Conservation (phyloP, 2,888 invertebrate species). For the Drosophila greeni region DNA sequence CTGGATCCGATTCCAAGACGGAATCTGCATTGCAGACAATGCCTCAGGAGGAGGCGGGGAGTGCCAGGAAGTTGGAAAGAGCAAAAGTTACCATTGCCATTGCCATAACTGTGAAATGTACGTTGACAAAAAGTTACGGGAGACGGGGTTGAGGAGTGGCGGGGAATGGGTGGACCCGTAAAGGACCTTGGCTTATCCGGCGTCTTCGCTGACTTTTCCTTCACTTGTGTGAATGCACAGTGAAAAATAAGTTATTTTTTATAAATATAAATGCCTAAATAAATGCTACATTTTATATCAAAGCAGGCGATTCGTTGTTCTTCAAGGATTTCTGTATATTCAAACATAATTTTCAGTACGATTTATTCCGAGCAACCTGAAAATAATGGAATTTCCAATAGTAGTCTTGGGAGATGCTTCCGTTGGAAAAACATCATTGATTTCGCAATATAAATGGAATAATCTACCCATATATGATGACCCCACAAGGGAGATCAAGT, state of each 20-base stretch:
- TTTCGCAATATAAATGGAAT: constrained; percentile 9
- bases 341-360: no score
- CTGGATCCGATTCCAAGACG: constrained; percentile 55
- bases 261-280: no score
- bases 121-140: constrained; percentile 65
- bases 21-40: constrained; percentile 59
- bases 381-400: not conserved
- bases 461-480: not conserved
- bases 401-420: not conserved
- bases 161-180: not conserved
- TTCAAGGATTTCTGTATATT: not conserved
- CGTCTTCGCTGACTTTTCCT: constrained; percentile 44
- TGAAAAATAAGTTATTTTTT: no score
- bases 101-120: constrained; percentile 71
- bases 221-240: constrained; percentile 3
- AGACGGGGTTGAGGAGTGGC: not conserved
- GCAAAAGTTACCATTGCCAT: constrained; percentile 69
- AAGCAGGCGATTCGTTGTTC: not conserved
- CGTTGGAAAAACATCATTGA: constrained; percentile 1
- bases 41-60: constrained; percentile 24
- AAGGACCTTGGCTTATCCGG: constrained; percentile 38
- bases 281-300: no score
- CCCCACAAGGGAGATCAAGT: not conserved
- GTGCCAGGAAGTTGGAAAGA: constrained; percentile 29
- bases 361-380: no score